Base-by-base conservation (phyloP, 2,888 invertebrate genomes). In the Pycnomerus fuliginosus region DNA sequence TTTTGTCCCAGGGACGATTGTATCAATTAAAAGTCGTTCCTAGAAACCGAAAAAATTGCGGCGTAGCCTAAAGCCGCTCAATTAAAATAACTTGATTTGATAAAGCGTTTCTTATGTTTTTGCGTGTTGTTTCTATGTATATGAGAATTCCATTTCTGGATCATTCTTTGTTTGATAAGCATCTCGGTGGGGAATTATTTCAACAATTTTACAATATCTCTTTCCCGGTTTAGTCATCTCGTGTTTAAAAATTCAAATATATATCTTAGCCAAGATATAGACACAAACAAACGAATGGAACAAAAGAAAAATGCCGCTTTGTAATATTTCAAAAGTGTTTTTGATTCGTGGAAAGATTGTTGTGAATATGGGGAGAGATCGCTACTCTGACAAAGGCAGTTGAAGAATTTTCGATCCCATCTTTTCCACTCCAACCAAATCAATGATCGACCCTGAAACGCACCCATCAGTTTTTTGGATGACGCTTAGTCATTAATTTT, bases 181-280 rank as follows among this genome's bases (percentile, higher is more conserved):
- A 55, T 53, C 56, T 33, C 32, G 33, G 39, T 44, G 46, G 40
- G 52, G 48, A 55, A 55, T 56, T 51, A 55, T 55, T 55, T 56
- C 49, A 55, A 55, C 55, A 60, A 60, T 58, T 59, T 59, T 58
- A 58, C 55, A 55, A 50, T 58, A 56, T 57, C 57, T 55, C 50
- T 36, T 43, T 44, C 48, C 50, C 50, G 41, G 48, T 48, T 53
- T 45, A 50, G 53, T 53, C 53, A 55, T 54, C 53, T 55, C 44
- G 48, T 49, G 48, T 56, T 56, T 56, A 55, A 56, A 54, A 56
- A 58, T 58, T 54, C 58, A 56, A 54, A 58, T 55, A 50, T n/a
- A n/a, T 50, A 55, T 58, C 53, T 52, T 44, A 43, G 41, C 42
- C 36, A 33, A 46, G 54, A 54, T 54, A 52, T 49, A 48, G 50